Evolutionary conservation across 2,888 invertebrate species (phyloP), one percentile per base, ranked within the genome.

Genomic region (Hyposoter dolosus): DNA sequence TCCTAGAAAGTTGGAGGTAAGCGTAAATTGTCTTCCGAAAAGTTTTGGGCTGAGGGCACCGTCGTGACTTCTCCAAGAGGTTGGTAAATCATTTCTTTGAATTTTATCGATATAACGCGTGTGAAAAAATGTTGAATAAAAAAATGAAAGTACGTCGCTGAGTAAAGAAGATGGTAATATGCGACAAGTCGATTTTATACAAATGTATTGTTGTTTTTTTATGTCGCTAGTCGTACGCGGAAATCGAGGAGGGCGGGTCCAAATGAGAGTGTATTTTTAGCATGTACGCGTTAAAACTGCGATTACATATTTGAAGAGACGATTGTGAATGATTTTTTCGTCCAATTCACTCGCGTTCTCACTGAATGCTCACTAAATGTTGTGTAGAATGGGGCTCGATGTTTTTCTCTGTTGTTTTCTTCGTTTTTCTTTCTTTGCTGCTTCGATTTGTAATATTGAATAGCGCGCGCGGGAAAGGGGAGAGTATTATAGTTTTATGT

Each of bases 161-260:
- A 69, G 53, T 32, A 68, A 65, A 66, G 45, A 45, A 53, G 19
- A 12, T 19, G 50, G 63, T 71, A 45, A 82, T 72, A 28, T 3
- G 76, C 79, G 19, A 32, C 43, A 60, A 83, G 76, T 23, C 53
- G 50, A 56, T 66, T 76, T 56, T 78, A 65, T 83, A 74, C 45
- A 76, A 83, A 74, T 35, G 56, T 45, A 10, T 56, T 60, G 45
- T 56, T 71, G 17, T 60, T 45, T 56, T 19, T 65, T 66, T 74
- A 12, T n/a, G 2, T 32, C 80, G 63, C 35, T 83, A 74, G 53
- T 79, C 79, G 66, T 85, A 72, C 60, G 72, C 78, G 84, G 82
- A 80, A 82, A 85, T 66, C 86, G 79, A 76, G 84, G 88, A 88
- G 83, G 88, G 88, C 88, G 88, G 88, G 88, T 88, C 87, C 23